A percentile compares a stretch with the other conserved stretches of the same genome.
phyloP scores from a whole-genome alignment of 2,113 vertebrate genomes.

The Pampusana beccarii region DNA sequence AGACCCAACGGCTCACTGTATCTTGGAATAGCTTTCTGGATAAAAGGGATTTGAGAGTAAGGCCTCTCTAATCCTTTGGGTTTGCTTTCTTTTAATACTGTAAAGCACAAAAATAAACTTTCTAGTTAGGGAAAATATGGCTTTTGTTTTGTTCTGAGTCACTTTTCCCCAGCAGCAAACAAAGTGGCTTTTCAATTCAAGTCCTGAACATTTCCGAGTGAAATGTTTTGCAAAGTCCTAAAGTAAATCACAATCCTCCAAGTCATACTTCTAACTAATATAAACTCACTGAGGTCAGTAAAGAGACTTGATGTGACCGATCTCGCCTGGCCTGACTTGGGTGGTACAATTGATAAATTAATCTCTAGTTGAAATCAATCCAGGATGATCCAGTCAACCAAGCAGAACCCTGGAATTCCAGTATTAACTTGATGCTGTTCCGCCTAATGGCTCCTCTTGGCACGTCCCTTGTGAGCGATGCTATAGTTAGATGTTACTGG shows the following conservation, averaged over 20 bases:
- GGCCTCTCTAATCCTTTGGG: conserved; percentile 43
- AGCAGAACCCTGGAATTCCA: not conserved
- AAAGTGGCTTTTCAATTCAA: conserved; percentile 56
- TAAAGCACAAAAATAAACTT: conserved; percentile 63
- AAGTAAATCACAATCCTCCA: conserved; percentile 12
- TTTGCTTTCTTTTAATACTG: conserved; percentile 56
- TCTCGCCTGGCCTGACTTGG: not conserved
- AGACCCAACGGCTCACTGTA: conserved; percentile 2
- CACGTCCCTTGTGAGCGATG: not conserved
- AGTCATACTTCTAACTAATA: not conserved
- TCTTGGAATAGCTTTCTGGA: conserved; percentile 37
- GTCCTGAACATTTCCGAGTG: conserved; percentile 22
- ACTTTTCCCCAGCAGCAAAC: conserved; percentile 53
- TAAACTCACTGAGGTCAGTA: not conserved
- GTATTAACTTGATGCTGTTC: not conserved
- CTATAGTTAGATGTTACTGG: not conserved
- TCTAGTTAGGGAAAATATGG: conserved; percentile 59
- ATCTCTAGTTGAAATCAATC: not conserved
- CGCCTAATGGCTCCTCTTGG: not conserved
- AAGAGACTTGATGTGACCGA: not conserved
- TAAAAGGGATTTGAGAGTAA: conserved; percentile 54
- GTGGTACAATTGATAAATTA: not conserved
- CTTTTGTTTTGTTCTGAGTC: conserved; percentile 68
- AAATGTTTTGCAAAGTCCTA: conserved; percentile 19
- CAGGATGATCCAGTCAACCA: not conserved